Percentiles rank a stretch among this genome's conserved stretches.
Evolutionary conservation across 2,888 invertebrate species (phyloP).

Genomic region (Pristionchus mayeri): DNA sequence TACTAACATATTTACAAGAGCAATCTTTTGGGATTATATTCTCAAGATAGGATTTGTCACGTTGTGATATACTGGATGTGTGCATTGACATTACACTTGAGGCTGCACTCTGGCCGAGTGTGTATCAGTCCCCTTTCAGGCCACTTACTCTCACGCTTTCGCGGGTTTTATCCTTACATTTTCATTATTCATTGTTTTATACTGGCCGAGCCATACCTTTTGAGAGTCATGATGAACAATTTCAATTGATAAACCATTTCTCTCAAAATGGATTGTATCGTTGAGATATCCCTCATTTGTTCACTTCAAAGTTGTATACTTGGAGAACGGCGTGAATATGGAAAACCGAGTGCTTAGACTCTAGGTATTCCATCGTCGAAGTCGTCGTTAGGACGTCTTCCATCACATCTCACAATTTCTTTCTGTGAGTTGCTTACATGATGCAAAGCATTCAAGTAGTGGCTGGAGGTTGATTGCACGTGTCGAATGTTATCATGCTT

Average conservation of each 20-base stretch:
- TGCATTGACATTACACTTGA: slow-evolving; percentile 1
- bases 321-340: background rate
- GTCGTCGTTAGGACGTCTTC: slow-evolving; percentile 29
- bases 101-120: slow-evolving; percentile 6
- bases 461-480: background rate
- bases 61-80: slow-evolving; percentile 37
- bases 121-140: background rate
- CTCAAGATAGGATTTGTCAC: slow-evolving; percentile 24
- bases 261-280: background rate
- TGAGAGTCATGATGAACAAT: slow-evolving; percentile 49
- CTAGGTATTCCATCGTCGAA: background rate
- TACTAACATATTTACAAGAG: slow-evolving; percentile 37
- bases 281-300: background rate
- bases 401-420: background rate
- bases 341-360: background rate
- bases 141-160: background rate
- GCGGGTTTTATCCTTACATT: slow-evolving; percentile 36
- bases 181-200: slow-evolving; percentile 20
- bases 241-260: slow-evolving; percentile 49
- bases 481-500: slow-evolving; percentile 8
- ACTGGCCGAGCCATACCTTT: slow-evolving; percentile 39
- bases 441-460: background rate
- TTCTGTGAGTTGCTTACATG: background rate
- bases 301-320: slow-evolving; percentile 10
- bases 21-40: slow-evolving; percentile 2